phyloP scores from a whole-genome alignment of 1,140 invertebrate genomes.

The Bombus impatiens region DNA sequence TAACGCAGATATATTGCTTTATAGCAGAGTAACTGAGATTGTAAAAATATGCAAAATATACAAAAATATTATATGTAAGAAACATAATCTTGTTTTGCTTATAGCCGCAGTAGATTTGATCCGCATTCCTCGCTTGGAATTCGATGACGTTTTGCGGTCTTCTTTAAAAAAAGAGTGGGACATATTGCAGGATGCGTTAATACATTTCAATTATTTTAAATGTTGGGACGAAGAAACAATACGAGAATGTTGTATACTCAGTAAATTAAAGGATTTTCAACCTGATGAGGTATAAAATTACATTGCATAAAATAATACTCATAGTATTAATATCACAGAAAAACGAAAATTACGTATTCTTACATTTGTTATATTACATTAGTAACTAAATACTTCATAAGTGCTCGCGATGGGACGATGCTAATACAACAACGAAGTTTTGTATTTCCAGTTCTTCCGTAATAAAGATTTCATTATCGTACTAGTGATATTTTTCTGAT shows the following conservation, averaged over 20 bases:
- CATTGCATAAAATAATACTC: background rate
- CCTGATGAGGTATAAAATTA: constrained; percentile 80
- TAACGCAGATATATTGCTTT: too few relatives aligned
- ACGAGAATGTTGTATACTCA: constrained; percentile 86
- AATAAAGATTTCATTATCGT: too few relatives aligned
- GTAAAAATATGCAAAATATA: background rate
- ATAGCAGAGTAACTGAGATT: too few relatives aligned
- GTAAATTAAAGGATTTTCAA: constrained; percentile 84
- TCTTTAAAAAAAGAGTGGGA: constrained; percentile 85
- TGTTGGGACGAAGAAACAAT: constrained; percentile 82
- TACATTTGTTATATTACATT: too few relatives aligned
- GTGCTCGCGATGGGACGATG: too few relatives aligned
- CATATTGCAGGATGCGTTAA: constrained; percentile 83
- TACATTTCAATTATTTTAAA: constrained; percentile 86
- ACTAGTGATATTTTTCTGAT: too few relatives aligned
- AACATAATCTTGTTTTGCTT: background rate
- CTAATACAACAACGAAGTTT: too few relatives aligned
- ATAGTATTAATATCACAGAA: too few relatives aligned
- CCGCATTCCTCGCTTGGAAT: constrained; percentile 82
- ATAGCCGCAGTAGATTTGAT: constrained; percentile 83
- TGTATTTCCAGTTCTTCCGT: too few relatives aligned
- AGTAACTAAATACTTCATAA: too few relatives aligned
- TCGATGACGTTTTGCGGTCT: constrained; percentile 84
- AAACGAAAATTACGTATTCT: too few relatives aligned
- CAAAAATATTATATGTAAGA: too few relatives aligned